These are phyloP conservation scores for Morelia viridis DNA, from an alignment of 2,797 vertebrate species.

Conservation along the genomic window DNA sequence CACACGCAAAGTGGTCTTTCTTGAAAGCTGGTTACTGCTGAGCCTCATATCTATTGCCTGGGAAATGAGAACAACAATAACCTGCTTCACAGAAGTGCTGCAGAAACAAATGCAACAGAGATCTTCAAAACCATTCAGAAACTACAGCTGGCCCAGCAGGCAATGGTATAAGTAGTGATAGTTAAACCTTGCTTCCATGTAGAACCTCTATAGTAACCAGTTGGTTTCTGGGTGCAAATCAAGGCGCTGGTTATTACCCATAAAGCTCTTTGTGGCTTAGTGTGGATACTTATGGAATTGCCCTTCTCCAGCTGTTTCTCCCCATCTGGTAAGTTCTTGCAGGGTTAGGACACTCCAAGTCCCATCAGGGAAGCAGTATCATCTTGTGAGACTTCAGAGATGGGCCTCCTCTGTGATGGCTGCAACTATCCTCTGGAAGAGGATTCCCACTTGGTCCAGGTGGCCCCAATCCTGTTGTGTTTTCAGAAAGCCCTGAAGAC, in stretches of 20 bases:
- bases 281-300: neutral
- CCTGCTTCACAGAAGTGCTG: neutral
- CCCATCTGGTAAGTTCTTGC: neutral
- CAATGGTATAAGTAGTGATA: neutral
- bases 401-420: neutral
- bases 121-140: neutral
- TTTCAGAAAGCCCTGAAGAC: neutral
- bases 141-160: neutral
- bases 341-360: neutral
- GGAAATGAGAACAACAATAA: neutral
- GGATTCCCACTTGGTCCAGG: neutral
- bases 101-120: neutral
- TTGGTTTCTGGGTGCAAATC: neutral
- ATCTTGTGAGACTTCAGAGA: neutral
- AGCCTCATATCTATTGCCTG: neutral
- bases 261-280: neutral
- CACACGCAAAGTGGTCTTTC: neutral
- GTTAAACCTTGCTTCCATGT: neutral
- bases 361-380: neutral
- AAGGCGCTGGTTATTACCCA: neutral
- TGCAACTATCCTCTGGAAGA: neutral
- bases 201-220: neutral
- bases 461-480: neutral
- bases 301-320: neutral
- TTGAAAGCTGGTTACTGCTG: neutral